Base-by-base conservation (phyloP, 2,888 invertebrate species). In the Muscina levida region DNA sequence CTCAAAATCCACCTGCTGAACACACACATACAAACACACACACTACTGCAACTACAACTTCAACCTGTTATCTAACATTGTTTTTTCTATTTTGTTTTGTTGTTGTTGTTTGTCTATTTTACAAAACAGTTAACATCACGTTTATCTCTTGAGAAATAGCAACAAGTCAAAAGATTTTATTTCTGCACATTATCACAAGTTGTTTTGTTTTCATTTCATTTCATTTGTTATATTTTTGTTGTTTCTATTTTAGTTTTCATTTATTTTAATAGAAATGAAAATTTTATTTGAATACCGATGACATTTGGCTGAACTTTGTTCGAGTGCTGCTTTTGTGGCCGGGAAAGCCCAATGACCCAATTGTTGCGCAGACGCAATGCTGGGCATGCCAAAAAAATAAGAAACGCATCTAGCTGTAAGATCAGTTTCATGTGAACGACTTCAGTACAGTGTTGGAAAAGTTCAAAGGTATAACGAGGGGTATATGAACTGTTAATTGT, bases 391-490 rank as follows among this genome's bases (percentile, higher is more conserved):
- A 15, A 13, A 26, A 4, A 5, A 24, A 53, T 10, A 22, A 46
- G 22, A 19, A 53, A 24, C 11, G 15, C 1, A 19, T 44, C 5
- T 19, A 53, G 19, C 2, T 53, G 51, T 22, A 22, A 53, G 10
- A 53, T 8, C 19, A 48, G 17, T 11, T 19, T 15, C 22, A 53
- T 24, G 24, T n/a, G n/a, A n/a, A n/a, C n/a, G n/a, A n/a, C n/a
- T n/a, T n/a, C n/a, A n/a, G n/a, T n/a, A n/a, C 22, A 5, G 72
- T n/a, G n/a, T n/a, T n/a, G n/a, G n/a, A n/a, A 31, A 77, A 68
- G 68, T 53, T 78, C 70, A 78, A 77, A 72, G 62, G 68, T 56
- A 46, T 70, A 53, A 72, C 48, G 53, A 68, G 15, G 2, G 66
- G 57, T 42, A 39, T 42, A 39, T 31, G 22, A 73, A 73, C 46